Evolutionary conservation across 1,140 invertebrate genomes (phyloP), one percentile per base, ranked within the genome.

Genomic region (Acromyrmex charruanus): DNA sequence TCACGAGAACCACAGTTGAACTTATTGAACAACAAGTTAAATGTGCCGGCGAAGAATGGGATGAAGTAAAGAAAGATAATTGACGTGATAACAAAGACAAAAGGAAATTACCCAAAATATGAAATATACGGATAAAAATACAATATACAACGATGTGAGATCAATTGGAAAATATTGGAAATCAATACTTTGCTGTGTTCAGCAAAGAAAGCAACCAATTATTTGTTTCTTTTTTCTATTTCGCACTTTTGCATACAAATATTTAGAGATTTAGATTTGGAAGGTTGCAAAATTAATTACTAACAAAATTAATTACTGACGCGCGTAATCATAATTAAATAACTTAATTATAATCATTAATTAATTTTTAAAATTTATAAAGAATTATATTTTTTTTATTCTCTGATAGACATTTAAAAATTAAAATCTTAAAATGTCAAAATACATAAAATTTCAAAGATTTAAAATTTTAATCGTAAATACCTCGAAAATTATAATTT

Each of bases 21-120:
- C 14, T 74, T 82, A 82, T 82, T 58, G 79, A 72, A 58, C 55
- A 31, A 39, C 3, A 14, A 84, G 72, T 63, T 61, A 75, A 75
- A 49, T 14, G 66, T 12, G 35, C 14, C 31, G 10, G 31, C 25
- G 65, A 71, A 81, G 16, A 25, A 35, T 35, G 21, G 55, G 31
- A 28, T 14, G 31, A 18, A 51, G 21, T 0, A 44, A 53, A n/a
- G 14, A 2, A 12, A 18, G 49, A 4, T 71, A 81, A 81, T 81
- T 81, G 51, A 72, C 39, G 21, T 2, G 31, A 39, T 39, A 80
- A 55, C 10, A 10, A 39, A 3, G 53, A n/a, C 16, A 39, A 18
- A 44, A 31, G 58, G 2, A 44, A 18, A 58, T 44, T 72, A 18
- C 1, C 16, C 31, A 39, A 80, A 66, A 51, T 18, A 2, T 1